Evolutionary conservation across 2,797 vertebrate genomes (phyloP).

Genomic region (Holocentrus rufus): DNA sequence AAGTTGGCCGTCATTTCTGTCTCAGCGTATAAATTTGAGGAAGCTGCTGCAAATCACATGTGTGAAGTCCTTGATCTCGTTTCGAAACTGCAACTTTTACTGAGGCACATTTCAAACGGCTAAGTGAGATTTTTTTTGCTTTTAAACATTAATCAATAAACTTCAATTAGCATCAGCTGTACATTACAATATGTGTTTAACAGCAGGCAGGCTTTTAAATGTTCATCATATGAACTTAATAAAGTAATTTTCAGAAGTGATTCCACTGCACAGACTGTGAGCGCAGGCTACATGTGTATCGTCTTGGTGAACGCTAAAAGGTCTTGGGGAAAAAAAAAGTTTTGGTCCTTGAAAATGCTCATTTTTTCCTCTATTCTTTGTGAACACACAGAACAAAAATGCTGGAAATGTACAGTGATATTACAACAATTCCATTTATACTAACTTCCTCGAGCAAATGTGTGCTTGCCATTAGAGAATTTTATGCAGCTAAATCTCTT

Average conservation of each 20-base stretch:
- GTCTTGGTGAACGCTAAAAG: conserved; percentile 10
- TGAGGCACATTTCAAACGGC: conserved; percentile 47
- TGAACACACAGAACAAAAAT: not conserved
- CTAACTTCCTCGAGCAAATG: not conserved
- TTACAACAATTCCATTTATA: not conserved
- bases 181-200: conserved; percentile 28
- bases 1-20: conserved; percentile 69
- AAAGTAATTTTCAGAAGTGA: not conserved
- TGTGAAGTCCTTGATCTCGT: conserved; percentile 62
- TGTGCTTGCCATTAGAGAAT: not conserved
- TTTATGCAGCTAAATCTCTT: not conserved
- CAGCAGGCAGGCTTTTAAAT: conserved; percentile 22
- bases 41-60: conserved; percentile 66
- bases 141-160: conserved; percentile 69
- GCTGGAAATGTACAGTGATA: not conserved
- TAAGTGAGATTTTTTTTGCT: conserved; percentile 51
- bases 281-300: not conserved
- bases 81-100: conserved; percentile 51
- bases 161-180: conserved; percentile 54
- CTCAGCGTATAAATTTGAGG: conserved; percentile 46
- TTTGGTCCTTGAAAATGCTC: conserved; percentile 2
- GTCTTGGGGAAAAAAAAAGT: not conserved
- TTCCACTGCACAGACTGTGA: not conserved
- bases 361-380: not conserved
- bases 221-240: conserved; percentile 3